Evolutionary conservation across 1,140 invertebrate species (phyloP).

Genomic region (Rhopalosiphum padi): DNA sequence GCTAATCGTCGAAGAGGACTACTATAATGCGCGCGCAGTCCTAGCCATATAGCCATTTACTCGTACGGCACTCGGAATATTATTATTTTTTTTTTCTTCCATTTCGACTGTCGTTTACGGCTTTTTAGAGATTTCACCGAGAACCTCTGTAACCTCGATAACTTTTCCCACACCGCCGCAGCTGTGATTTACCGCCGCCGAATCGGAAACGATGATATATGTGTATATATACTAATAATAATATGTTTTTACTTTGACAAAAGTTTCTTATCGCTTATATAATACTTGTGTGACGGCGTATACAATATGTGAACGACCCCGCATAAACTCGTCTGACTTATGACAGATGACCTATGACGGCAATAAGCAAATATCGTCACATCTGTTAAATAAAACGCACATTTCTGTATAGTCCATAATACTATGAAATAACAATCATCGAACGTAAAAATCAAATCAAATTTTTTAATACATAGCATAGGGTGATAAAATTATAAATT

Average conservation of each 20-base stretch:
- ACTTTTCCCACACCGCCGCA: constrained; percentile 17
- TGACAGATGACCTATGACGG: background rate
- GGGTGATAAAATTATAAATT: too few relatives aligned
- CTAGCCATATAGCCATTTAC: background rate
- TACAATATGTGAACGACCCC: background rate
- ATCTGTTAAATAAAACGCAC: background rate
- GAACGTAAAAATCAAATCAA: too few relatives aligned
- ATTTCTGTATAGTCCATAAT: background rate
- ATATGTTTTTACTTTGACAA: background rate
- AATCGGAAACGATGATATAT: background rate
- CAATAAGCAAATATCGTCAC: background rate
- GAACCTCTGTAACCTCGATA: constrained; percentile 14
- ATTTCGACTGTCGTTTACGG: constrained; percentile 23
- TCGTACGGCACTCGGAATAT: background rate
- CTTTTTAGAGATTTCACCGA: constrained; percentile 36
- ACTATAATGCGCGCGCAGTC: background rate
- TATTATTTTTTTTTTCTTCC: background rate
- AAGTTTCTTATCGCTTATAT: background rate
- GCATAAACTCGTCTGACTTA: background rate
- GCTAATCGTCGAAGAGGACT: background rate
- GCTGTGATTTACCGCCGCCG: background rate
- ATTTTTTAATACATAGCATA: too few relatives aligned
- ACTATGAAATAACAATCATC: too few relatives aligned
- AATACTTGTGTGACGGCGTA: background rate
- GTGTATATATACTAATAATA: background rate